Conservation (phyloP, 2,113 vertebrate species). For the Cardinalis cardinalis region DNA sequence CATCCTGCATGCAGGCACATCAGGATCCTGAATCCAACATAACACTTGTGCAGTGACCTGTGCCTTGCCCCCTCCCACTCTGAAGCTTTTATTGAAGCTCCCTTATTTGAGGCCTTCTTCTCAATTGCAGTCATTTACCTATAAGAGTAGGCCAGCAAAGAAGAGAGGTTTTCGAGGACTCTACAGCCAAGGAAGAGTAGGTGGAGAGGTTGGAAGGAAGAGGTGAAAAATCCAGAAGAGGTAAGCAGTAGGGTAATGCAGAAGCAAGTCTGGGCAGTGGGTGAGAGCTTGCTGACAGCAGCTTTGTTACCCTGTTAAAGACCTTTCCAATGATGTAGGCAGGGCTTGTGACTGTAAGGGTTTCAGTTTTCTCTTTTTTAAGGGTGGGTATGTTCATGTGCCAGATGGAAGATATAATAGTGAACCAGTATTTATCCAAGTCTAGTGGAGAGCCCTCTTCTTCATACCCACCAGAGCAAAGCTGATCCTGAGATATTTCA, state of each 20-base stretch:
- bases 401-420: background rate
- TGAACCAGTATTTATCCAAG: background rate
- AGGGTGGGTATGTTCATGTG: background rate
- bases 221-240: background rate
- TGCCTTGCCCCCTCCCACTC: background rate
- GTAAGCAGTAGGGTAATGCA: background rate
- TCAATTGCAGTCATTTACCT: background rate
- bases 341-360: background rate
- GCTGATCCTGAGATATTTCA: background rate
- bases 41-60: background rate
- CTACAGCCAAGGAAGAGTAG: background rate
- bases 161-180: background rate
- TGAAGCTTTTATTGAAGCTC: background rate
- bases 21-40: background rate
- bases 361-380: background rate
- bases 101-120: background rate
- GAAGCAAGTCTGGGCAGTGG: background rate
- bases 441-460: background rate
- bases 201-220: background rate
- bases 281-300: background rate
- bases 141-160: background rate
- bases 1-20: background rate
- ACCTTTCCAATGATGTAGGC: background rate
- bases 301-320: background rate
- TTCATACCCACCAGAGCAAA: background rate